Percentiles rank a stretch among this genome's conserved stretches.
These are phyloP conservation scores for Drosophila fungiperda DNA, from an alignment of 2,888 invertebrate genomes.

Conservation along the genomic window DNA sequence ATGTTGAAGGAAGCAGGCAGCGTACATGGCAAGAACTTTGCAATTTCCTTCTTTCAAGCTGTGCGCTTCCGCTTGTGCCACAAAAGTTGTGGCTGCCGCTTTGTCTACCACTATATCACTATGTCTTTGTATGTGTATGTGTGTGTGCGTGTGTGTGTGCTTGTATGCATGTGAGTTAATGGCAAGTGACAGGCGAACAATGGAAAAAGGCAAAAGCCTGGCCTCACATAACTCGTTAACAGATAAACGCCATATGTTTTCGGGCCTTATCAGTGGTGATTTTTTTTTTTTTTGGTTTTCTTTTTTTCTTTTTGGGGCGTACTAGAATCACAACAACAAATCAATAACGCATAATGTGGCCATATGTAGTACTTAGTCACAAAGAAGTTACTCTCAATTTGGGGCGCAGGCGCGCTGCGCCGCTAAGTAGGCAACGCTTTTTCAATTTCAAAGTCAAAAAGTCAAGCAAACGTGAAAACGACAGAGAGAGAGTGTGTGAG, in stretches of 20 bases:
- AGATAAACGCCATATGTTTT: constrained; percentile 57
- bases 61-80: constrained; percentile 61
- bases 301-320: constrained; percentile 1
- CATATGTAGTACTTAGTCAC: constrained; percentile 34
- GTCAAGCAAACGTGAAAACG: constrained; percentile 52
- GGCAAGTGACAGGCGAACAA: constrained; percentile 72
- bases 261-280: constrained; percentile 43
- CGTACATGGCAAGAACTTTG: constrained; percentile 70
- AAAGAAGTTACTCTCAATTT: constrained; percentile 20
- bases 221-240: constrained; percentile 62
- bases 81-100: constrained; percentile 58
- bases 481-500: constrained; percentile 15
- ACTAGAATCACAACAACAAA: constrained; percentile 56
- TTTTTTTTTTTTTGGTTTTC: neutral
- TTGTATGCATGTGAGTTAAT: constrained; percentile 38
- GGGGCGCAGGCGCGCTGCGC: constrained; percentile 66
- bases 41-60: constrained; percentile 75
- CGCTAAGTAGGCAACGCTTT: constrained; percentile 70
- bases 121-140: neutral
- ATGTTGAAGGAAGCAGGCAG: constrained; percentile 25
- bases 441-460: constrained; percentile 77
- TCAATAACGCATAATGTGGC: constrained; percentile 61
- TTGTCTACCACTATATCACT: constrained; percentile 34
- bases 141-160: neutral
- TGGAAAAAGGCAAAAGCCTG: constrained; percentile 49